phyloP scores from a whole-genome alignment of 2,113 vertebrate species.

The Lagenorhynchus albirostris region DNA sequence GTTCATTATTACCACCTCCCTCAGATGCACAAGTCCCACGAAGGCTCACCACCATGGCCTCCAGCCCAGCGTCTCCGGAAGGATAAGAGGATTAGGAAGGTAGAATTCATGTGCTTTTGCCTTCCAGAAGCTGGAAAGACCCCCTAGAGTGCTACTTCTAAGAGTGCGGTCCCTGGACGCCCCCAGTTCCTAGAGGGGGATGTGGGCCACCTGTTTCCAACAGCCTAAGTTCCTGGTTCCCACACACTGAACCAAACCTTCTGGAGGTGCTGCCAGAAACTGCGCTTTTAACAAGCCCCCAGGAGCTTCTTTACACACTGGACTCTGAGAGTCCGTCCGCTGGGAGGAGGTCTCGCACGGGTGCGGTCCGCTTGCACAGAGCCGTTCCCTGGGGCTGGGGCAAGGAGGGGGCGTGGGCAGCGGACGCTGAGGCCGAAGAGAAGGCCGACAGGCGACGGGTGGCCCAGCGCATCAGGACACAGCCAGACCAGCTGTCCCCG shows the following conservation, averaged over 20 bases:
- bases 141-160: background rate
- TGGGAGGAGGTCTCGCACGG: background rate
- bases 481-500: background rate
- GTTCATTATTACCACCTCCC: background rate
- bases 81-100: background rate
- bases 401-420: background rate
- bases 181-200: background rate
- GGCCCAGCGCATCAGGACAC: background rate
- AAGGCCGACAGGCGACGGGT: fast-evolving
- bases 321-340: background rate
- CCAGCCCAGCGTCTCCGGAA: background rate
- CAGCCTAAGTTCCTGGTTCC: background rate
- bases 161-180: background rate
- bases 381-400: background rate
- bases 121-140: background rate
- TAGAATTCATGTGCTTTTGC: background rate
- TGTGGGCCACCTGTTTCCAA: background rate
- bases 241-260: background rate
- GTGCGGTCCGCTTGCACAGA: fast-evolving
- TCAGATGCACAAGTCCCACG: background rate
- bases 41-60: background rate
- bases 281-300: background rate
- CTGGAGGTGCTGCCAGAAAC: background rate
- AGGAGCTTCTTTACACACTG: background rate
- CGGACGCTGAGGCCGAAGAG: background rate